phyloP scores from a whole-genome alignment of 2,888 invertebrate species.

The Ormyrus pomaceus region DNA sequence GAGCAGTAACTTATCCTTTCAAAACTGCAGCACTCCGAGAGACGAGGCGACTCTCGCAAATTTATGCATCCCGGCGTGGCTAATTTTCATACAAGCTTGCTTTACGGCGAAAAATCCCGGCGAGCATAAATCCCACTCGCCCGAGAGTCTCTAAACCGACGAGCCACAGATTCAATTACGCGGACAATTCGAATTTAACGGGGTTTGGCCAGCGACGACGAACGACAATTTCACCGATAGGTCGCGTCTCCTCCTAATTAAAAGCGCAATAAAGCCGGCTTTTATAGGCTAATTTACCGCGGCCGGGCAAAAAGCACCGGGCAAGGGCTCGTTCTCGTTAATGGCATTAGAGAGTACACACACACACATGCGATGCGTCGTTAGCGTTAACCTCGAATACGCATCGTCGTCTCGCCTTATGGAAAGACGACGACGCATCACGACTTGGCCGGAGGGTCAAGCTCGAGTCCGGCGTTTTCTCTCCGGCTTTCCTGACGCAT shows the following conservation, averaged over 20 bases:
- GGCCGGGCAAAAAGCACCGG: neutral
- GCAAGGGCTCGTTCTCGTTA: constrained; percentile 17
- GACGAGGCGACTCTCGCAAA: neutral
- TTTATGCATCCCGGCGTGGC: constrained; percentile 8
- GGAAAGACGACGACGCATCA: constrained; percentile 4
- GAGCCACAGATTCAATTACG: too few relatives aligned
- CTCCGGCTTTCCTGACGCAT: constrained; percentile 28
- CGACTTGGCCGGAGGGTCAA: constrained; percentile 17
- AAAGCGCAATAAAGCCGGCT: constrained; percentile 12
- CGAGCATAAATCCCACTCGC: too few relatives aligned
- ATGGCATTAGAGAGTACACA: constrained; percentile 43
- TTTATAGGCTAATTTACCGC: constrained; percentile 18
- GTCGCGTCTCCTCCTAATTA: neutral
- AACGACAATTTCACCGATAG: neutral
- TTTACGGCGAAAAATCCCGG: neutral
- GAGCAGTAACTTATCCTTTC: too few relatives aligned
- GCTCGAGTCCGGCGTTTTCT: constrained; percentile 42
- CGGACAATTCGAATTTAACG: too few relatives aligned
- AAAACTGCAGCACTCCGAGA: neutral
- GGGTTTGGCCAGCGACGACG: too few relatives aligned
- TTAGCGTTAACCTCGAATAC: constrained; percentile 67
- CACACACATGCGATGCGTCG: constrained; percentile 56
- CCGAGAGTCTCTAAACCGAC: too few relatives aligned
- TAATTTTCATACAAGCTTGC: neutral
- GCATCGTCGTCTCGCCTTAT: constrained; percentile 43